A percentile compares a stretch with the other conserved stretches of the same genome.
These are phyloP conservation scores for Drosophila simulans DNA, from an alignment of 1,140 invertebrate species.

Conservation along the genomic window DNA sequence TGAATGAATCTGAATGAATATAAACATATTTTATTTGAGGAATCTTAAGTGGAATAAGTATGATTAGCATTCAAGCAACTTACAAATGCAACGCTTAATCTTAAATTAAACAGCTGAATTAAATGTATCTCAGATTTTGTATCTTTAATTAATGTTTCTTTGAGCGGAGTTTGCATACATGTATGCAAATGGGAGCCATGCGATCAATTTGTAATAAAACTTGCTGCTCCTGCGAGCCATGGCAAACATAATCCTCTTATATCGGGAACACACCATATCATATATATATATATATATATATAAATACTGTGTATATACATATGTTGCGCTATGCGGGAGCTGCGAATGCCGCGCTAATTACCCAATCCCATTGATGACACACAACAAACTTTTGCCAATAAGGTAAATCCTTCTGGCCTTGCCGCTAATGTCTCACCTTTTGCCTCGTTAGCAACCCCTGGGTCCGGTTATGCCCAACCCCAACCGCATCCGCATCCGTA, in stretches of 20 bases:
- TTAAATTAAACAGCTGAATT: too few relatives aligned
- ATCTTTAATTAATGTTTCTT: too few relatives aligned
- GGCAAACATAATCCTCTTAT: not conserved
- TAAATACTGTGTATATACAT: not conserved
- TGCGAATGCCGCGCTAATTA: slow-evolving; percentile 20
- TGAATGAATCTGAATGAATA: too few relatives aligned
- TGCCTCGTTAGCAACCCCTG: slow-evolving; percentile 15
- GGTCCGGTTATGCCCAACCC: not conserved
- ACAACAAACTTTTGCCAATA: slow-evolving; percentile 35
- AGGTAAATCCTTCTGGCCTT: slow-evolving; percentile 15
- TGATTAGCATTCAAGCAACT: too few relatives aligned
- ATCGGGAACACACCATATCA: not conserved
- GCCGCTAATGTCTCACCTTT: slow-evolving; percentile 28
- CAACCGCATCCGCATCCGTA: not conserved
- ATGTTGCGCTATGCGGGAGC: not conserved
- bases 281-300: not conserved
- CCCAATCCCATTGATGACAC: slow-evolving; percentile 40
- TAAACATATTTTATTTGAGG: too few relatives aligned
- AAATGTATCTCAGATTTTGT: too few relatives aligned
- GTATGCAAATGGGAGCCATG: not conserved
- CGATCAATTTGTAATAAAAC: not conserved
- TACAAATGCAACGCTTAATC: too few relatives aligned
- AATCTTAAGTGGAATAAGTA: too few relatives aligned
- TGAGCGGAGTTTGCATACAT: too few relatives aligned
- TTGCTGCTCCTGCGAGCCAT: not conserved